These are phyloP conservation scores for Etheostoma nigrum DNA, from an alignment of 2,797 vertebrate genomes.

Conservation along the genomic window DNA sequence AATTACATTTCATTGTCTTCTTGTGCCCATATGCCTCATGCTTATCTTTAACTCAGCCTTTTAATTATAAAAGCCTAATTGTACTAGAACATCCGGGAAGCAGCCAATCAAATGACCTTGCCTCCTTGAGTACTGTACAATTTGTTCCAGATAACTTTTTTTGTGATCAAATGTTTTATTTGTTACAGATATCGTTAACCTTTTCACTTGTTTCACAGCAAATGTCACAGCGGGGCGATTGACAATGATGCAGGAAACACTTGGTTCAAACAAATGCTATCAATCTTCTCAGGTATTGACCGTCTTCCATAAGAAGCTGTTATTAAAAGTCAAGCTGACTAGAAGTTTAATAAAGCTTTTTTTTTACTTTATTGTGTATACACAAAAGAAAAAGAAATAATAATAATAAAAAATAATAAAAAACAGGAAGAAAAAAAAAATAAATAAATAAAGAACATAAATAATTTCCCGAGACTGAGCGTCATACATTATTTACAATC, in stretches of 20 bases:
- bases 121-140: slow-evolving; percentile 28
- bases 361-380: too few species aligned
- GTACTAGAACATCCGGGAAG: slow-evolving; percentile 19
- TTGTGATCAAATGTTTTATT: slow-evolving; percentile 12
- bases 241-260: slow-evolving; percentile 42
- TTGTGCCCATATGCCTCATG: slow-evolving; percentile 10
- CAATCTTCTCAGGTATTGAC: too few species aligned
- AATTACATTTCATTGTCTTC: slow-evolving; percentile 25
- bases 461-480: too few species aligned
- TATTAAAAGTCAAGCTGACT: background rate
- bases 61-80: slow-evolving; percentile 37
- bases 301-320: background rate
- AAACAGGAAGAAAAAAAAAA: too few species aligned
- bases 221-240: slow-evolving; percentile 68
- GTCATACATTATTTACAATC: too few species aligned
- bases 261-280: background rate
- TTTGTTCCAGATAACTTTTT: slow-evolving; percentile 59
- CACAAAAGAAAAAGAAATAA: too few species aligned
- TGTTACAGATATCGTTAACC: slow-evolving; percentile 75
- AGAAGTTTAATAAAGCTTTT: background rate
- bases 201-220: slow-evolving; percentile 71
- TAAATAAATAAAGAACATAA: too few species aligned
- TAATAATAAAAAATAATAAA: too few species aligned
- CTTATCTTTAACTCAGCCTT: slow-evolving; percentile 27
- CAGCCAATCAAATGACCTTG: slow-evolving; percentile 21